Evolutionary conservation across 2,113 vertebrate genomes (phyloP), one percentile per base, ranked within the genome.

Genomic region (Casuarius casuarius): DNA sequence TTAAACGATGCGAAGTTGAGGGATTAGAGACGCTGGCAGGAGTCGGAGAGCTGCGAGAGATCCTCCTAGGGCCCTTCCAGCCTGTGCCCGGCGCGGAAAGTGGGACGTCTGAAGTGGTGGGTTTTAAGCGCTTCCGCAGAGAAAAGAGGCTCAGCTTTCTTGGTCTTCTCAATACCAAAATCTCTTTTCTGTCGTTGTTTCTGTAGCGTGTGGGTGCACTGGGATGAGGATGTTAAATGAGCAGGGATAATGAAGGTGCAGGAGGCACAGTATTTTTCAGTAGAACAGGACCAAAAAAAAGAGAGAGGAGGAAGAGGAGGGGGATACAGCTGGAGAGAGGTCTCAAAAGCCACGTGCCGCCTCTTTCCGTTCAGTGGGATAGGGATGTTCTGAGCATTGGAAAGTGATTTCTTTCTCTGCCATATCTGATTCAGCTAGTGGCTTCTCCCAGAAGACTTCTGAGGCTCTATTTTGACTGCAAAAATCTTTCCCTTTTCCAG

Each of bases 1-100:
- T 51, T 84, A 29, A 35, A 82, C 76, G 28, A 7, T 77, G 49
- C 5, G n/a, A 89, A 46, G 19, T 33, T 1, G 0, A 2, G 17
- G 19, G 44, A 9, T 56, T 44, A 11, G 54, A 58, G 54, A 28
- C 10, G 54, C 54, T 58, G 29, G 21, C 38, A 25, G 28, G 35
- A 28, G 5, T 52, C 65, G 79, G 84, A 84, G 76, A 88, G 40
- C 33, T 87, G 18, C 3, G 4, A 21, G 84, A 23, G 23, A 25
- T 62, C 70, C 59, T 51, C 10, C 28, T 48, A 1, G 1, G 7
- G 72, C 33, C 26, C 9, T 75, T 80, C 71, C n/a, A 73, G 26
- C 22, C 71, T n/a, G 1, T 75, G 40, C 61, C 62, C n/a, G 19
- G 0, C 0, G 0, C 51, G 72, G 21, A 12, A 17, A 1, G 0